Evolutionary conservation across 2,888 invertebrate genomes (phyloP), one percentile per base, ranked within the genome.

Genomic region (Philonicus albiceps): DNA sequence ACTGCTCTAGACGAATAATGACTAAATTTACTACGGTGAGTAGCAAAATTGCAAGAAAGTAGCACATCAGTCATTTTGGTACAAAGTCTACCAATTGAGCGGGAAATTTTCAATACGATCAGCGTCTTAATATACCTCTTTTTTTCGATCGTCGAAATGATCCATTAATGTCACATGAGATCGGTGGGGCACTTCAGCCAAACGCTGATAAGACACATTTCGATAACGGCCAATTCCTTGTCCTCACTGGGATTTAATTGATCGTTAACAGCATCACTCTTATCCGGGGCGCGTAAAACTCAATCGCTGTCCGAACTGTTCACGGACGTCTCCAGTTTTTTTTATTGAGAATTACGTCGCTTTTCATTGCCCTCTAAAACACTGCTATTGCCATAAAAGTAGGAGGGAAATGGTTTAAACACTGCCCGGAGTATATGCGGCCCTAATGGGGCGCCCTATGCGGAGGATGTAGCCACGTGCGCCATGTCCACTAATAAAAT

Each of bases 331-430:
- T 78, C 30, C 31, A 40, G 22, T 5, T 83, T 83, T 5, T 83
- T 83, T 83, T 72, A 72, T 83, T 34, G 64, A 11, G 40, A 72
- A 72, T 83, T 30, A 19, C 19, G 72, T 83, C 72, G 64, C 19
- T 11, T 83, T 83, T 83, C 40, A 83, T 72, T 83, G 83, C 34
- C 64, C 83, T 64, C 83, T 83, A 83, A 83, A 83, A 83, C 30
- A 72, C 72, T 83, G 64, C 72, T 27, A 72, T 72, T 83, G 83
- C 49, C 83, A 83, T 83, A 83, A 83, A 83, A 74, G 64, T 34
- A 30, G 80, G 40, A 43, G 49, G 49, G 53, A 53, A 80, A 80
- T 80, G 53, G 16, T n/a, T 80, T 80, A 53, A 53, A 53, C 31
- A 53, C 27, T 30, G 49, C 53, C 6, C 80, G n/a, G n/a, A 31